Evolutionary conservation across 1,140 invertebrate species (phyloP).

Genomic region (Drosophila kikkawai): DNA sequence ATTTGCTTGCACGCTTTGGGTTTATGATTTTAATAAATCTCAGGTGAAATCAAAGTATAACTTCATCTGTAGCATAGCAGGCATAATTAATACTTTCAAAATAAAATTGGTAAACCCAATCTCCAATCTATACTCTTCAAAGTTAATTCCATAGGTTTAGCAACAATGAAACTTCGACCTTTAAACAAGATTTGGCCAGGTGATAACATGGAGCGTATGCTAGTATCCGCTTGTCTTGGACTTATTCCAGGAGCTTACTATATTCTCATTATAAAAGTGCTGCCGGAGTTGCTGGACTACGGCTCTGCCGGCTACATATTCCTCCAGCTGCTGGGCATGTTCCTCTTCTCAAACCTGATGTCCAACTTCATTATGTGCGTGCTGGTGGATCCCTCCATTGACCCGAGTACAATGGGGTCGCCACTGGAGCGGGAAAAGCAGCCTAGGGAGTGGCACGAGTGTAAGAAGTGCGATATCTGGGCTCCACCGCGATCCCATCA

Average conservation of each 20-base stretch:
- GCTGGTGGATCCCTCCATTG: constrained; percentile 10
- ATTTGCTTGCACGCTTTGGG: background rate
- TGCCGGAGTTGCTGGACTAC: constrained; percentile 11
- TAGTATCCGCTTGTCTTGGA: background rate
- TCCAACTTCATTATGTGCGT: constrained; percentile 15
- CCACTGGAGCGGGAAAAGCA: background rate
- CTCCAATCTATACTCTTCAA: background rate
- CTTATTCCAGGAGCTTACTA: constrained; percentile 3
- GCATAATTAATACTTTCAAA: background rate
- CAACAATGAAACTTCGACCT: background rate
- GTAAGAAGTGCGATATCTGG: background rate
- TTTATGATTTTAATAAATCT: background rate
- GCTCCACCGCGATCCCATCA: constrained; percentile 4
- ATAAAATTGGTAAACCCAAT: background rate
- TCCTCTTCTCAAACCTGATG: constrained; percentile 1
- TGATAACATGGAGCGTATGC: rapidly evolving
- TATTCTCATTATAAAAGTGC: background rate
- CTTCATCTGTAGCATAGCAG: too few species aligned
- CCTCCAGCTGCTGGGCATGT: background rate
- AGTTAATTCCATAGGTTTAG: too few species aligned
- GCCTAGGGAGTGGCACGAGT: constrained; percentile 2
- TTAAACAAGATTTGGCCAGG: background rate
- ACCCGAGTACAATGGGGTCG: background rate
- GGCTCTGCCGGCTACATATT: constrained; percentile 9
- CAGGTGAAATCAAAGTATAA: background rate